These are phyloP conservation scores for Dicentrarchus labrax DNA, from an alignment of 2,113 vertebrate genomes.

Conservation along the genomic window DNA sequence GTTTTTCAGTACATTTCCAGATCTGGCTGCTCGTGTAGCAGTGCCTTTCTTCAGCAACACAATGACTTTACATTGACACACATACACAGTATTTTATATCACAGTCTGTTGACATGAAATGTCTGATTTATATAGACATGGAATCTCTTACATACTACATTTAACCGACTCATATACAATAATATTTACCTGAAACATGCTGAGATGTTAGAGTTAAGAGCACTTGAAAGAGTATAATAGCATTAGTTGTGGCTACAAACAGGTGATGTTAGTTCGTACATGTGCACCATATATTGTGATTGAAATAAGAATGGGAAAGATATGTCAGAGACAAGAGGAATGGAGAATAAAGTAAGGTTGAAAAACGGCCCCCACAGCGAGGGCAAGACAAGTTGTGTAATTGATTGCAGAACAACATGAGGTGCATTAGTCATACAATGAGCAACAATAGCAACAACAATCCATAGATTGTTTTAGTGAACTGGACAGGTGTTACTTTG, in stretches of 20 bases:
- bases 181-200: conserved; percentile 43
- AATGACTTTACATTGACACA: conserved; percentile 14
- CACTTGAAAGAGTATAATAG: conserved; percentile 47
- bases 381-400: not conserved
- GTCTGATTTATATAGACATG: not conserved
- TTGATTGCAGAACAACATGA: not conserved
- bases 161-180: conserved; percentile 8
- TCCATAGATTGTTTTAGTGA: not conserved
- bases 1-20: conserved; percentile 23
- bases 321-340: not conserved
- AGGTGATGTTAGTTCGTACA: conserved; percentile 14
- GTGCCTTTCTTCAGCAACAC: not conserved
- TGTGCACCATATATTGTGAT: not conserved
- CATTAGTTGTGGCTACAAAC: conserved; percentile 27
- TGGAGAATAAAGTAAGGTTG: not conserved
- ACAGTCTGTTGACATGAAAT: not conserved
- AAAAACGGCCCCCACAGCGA: too few species aligned
- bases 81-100: not conserved
- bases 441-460: not conserved
- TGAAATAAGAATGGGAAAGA: not conserved
- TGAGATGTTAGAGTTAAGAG: conserved; percentile 51
- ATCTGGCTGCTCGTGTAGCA: not conserved
- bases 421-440: not conserved
- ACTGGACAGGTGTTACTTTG: conserved; percentile 16
- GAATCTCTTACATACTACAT: not conserved